These are phyloP conservation scores for Neoarius graeffei DNA, from an alignment of 2,113 vertebrate genomes.

Conservation along the genomic window DNA sequence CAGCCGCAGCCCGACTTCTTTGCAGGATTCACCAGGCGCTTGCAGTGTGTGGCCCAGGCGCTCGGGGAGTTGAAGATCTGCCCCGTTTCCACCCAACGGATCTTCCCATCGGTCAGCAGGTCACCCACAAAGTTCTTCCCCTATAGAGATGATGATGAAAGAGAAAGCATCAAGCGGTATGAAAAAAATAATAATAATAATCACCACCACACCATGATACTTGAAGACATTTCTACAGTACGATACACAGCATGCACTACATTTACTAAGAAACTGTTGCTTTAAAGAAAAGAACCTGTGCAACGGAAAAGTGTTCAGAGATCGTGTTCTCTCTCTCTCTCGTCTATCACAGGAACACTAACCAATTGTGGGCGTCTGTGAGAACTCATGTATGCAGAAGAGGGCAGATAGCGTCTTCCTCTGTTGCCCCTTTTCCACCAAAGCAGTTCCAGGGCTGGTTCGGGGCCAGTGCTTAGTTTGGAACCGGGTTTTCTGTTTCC, in stretches of 20 bases:
- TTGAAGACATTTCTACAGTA: background rate
- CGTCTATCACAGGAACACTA: background rate
- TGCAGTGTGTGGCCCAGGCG: conserved; percentile 98
- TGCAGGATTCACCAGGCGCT: conserved; percentile 93
- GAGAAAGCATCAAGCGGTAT: background rate
- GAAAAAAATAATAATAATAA: background rate
- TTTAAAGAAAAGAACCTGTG: background rate
- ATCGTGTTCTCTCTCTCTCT: background rate
- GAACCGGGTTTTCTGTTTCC: too few relatives aligned
- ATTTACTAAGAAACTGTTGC: too few relatives aligned
- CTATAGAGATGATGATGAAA: conserved; percentile 62
- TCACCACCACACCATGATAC: background rate
- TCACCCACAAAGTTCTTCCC: conserved; percentile 95
- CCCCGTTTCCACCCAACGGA: conserved; percentile 93
- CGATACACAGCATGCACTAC: background rate
- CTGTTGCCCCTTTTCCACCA: too few relatives aligned
- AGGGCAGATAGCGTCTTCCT: background rate
- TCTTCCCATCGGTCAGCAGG: conserved; percentile 88
- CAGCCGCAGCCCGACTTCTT: conserved; percentile 97
- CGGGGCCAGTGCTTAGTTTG: too few relatives aligned
- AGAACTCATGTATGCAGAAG: background rate
- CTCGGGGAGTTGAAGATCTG: conserved; percentile 96
- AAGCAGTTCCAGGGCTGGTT: too few relatives aligned
- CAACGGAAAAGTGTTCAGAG: background rate
- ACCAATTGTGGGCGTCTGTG: background rate